Base-by-base conservation (phyloP, 2,888 invertebrate species). In the Tineola bisselliella region DNA sequence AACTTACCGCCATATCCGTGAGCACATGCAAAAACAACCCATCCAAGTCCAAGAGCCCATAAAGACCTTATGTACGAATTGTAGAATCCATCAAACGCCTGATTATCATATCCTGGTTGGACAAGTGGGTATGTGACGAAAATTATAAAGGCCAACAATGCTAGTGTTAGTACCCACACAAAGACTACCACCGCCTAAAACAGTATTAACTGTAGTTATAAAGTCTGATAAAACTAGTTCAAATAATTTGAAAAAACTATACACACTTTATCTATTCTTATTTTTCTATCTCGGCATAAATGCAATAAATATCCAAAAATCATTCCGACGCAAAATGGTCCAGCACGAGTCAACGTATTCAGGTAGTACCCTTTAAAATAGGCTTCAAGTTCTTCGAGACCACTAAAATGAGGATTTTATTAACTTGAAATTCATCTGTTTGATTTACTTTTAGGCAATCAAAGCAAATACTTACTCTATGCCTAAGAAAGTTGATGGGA, bases 1-100 rank as follows among this genome's bases (percentile, higher is more conserved):
- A 52, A 52, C 48, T 65, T 69, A 86, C 87, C 84, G 70, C 80
- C 84, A 68, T 77, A 77, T 56, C 82, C 83, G 61, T 74, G 68
- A 2, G 67, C 65, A 60, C 84, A 84, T 3, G 79, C 76, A 62
- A 77, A 74, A 12, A 83, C 74, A 12, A 87, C 64, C 73, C 78
- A 75, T 0, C 75, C 69, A 44, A 84, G 31, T n/a, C 70, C 74
- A 1, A 72, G 33, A 1, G 75, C 74, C 86, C 86, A 87, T 5
- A 68, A 64, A 1, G 77, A 72, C 62, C 83, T 69, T 25, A 75
- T 68, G 30, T 82, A 73, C 0, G 79, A 76, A 61, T 76, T 75
- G 30, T 63, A 63, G 2, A 74, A 33, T 17, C 63, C 69, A 31
- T 70, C 68, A 30, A 68, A 19, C 0, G 64, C 31, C 44, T 72